Percentiles rank a stretch among this genome's conserved stretches.
Evolutionary conservation across 2,113 vertebrate genomes (phyloP).

Genomic region (Trematomus loennbergii): DNA sequence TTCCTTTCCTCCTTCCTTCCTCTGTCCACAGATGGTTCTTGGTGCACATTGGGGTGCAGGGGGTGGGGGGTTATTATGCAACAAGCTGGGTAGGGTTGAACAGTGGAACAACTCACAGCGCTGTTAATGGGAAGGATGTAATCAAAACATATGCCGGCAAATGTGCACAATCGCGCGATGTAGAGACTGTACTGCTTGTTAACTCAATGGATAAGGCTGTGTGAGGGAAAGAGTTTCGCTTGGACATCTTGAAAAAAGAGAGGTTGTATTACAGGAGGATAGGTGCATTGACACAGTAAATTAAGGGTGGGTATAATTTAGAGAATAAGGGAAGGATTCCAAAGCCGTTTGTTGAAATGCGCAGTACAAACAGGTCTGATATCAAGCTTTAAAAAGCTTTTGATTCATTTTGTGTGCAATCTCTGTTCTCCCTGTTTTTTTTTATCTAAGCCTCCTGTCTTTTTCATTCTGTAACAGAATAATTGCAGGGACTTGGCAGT

Average conservation of each 20-base stretch:
- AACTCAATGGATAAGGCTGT: background rate
- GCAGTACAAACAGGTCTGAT: background rate
- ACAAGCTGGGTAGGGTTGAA: conserved; percentile 10
- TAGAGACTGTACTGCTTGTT: background rate
- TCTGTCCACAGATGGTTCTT: conserved; percentile 59
- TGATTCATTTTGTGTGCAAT: background rate
- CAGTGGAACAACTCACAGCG: conserved; percentile 13
- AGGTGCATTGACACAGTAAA: background rate
- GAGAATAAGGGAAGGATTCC: background rate
- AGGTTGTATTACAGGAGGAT: background rate
- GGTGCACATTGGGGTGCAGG: background rate
- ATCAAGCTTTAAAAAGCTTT: background rate
- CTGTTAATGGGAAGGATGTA: background rate
- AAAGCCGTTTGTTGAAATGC: background rate
- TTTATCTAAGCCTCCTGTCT: conserved; percentile 11
- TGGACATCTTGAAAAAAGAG: background rate
- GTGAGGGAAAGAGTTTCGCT: background rate
- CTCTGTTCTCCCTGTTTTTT: background rate
- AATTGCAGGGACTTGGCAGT: conserved; percentile 7
- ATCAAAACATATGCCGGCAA: conserved; percentile 68
- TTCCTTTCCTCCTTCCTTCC: conserved; percentile 66
- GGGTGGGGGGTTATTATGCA: conserved; percentile 3
- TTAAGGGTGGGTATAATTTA: background rate
- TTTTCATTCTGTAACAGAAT: background rate
- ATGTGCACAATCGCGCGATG: conserved; percentile 6